Base-by-base conservation (phyloP, 2,113 vertebrate species). In the Carettochelys insculpta region DNA sequence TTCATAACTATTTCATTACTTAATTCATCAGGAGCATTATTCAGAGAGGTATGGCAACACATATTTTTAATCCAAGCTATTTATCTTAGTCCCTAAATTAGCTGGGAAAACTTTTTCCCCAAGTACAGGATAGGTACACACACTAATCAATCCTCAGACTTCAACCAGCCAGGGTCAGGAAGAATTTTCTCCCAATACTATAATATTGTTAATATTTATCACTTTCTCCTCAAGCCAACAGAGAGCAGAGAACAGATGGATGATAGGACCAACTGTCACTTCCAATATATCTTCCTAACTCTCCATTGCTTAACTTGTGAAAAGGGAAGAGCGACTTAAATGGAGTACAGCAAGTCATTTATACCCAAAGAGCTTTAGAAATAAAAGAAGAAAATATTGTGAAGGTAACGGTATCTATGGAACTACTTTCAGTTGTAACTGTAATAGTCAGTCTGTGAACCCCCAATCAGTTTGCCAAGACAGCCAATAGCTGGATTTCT, bases 181-280 rank as follows among this genome's bases (percentile, higher is more conserved):
- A 85, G 83, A 38, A 14, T n/a, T 85, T 89, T 90, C 85, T 56
- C 85, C 71, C 81, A 17, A 24, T 9, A 56, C 38, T 71, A 0
- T 45, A 24, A 19, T 17, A 71, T 13, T 17, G 48, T 82, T 68
- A 11, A 50, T 13, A 25, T 56, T 88, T 77, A 45, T 5, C 31
- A 92, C 34, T 19, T 47, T 0, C 53, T 88, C n/a, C 65, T 81
- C 56, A 38, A 20, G 45, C 77, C 48, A n/a, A 52, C 29, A n/a
- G 31, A 8, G 6, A 78, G 43, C 22, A 1, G 24, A 29, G 9
- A 75, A 0, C 0, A 80, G 31, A 82, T 17, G 0, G 0, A 53
- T 48, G 4, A 25, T 87, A 91, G 41, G 1, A 79, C 0, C 65
- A 45, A 19, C 25, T 68, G 12, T 12, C 52, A 4, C 54, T 5